A percentile compares a stretch with the other conserved stretches of the same genome.
Conservation (phyloP, 1,140 invertebrate species). For the Drosophila kanapiae region DNA sequence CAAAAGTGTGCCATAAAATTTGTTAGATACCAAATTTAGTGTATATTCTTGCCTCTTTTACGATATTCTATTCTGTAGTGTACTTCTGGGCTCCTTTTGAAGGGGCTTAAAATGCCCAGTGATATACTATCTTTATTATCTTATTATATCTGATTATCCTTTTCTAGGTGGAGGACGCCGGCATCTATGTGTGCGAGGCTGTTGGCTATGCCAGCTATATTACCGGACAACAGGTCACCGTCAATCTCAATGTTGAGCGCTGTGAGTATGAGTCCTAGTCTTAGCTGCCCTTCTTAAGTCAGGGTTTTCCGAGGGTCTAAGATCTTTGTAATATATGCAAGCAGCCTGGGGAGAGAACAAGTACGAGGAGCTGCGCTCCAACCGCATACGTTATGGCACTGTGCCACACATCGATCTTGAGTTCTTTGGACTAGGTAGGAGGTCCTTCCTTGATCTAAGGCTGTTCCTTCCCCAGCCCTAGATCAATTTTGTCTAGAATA, state of each 20-base stretch:
- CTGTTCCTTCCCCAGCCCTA: not conserved
- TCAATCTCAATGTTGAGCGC: slow-evolving; percentile 90
- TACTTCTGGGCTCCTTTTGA: no score
- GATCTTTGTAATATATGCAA: not conserved
- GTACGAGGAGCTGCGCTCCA: slow-evolving; percentile 70
- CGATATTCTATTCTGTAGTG: no score
- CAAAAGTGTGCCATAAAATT: no score
- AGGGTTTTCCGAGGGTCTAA: not conserved
- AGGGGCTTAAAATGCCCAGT: no score
- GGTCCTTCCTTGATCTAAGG: not conserved
- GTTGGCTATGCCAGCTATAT: slow-evolving; percentile 86
- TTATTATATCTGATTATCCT: not conserved
- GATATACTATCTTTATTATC: no score
- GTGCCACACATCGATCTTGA: slow-evolving; percentile 84
- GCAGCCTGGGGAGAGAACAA: slow-evolving; percentile 85
- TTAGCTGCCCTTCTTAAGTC: no score
- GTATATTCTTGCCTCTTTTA: no score
- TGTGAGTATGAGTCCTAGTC: slow-evolving; percentile 87
- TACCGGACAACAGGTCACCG: slow-evolving; percentile 87
- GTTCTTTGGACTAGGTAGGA: slow-evolving; percentile 84
- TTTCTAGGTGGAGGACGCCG: slow-evolving; percentile 89
- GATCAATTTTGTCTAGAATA: not conserved
- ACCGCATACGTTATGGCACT: slow-evolving; percentile 79
- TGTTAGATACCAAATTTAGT: no score
- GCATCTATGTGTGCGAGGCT: slow-evolving; percentile 94